Evolutionary conservation across 2,113 vertebrate species (phyloP), one percentile per base, ranked within the genome.

Genomic region (Hemichromis elongatus): DNA sequence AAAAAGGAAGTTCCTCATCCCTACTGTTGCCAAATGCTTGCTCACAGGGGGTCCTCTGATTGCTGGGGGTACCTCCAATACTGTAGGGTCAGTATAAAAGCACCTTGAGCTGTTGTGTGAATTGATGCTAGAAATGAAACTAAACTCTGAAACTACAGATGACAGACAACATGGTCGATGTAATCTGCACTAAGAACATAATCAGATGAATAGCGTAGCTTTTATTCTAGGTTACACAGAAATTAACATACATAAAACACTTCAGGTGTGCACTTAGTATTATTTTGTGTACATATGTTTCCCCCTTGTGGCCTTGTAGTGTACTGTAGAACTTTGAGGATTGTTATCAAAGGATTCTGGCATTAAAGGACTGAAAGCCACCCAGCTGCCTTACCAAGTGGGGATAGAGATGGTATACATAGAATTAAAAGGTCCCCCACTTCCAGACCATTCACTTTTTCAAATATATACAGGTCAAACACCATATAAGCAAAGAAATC

Each of bases 261-360:
- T 47, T 7, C 35, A 45, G 16, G 7, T 4, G 3, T 9, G 40
- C 5, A 77, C 57, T 5, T 5, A 13, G n/a, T 33, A 18, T 6
- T 26, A 42, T 8, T 11, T 50, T 50, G 2, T 45, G n/a, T n/a
- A 18, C 33, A 1, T 3, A 63, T 83, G 75, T 5, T 80, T 84
- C 89, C 90, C 80, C 82, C 85, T 9, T 53, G 88, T 86, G 92
- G 89, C 19, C 6, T 1, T 47, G 18, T 2, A 14, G 3, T 35
- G 47, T 33, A 92, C 37, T 87, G 61, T 82, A 87, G 16, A 30
- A 2, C 21, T 42, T 5, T 21, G 50, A 12, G 61, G 70, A 2
- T 75, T 18, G 33, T 33, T 13, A 75, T 75, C 45, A 52, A 75
- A 75, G 16, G 26, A n/a, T 9, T 52, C 45, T 75, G 66, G 21